These are phyloP conservation scores for Cotesia chilonis DNA, from an alignment of 1,140 invertebrate species.

Conservation along the genomic window DNA sequence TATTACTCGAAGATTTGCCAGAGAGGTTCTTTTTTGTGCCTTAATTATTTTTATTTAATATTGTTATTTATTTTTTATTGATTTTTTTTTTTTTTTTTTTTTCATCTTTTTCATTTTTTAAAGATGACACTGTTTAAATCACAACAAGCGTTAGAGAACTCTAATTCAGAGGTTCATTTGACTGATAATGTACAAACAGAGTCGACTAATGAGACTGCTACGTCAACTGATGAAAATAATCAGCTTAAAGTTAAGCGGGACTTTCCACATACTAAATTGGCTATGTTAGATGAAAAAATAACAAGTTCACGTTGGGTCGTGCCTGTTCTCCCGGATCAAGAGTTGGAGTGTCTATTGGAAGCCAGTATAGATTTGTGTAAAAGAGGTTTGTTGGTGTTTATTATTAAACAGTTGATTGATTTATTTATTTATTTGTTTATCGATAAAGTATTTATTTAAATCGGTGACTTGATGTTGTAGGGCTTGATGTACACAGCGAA, in stretches of 20 bases:
- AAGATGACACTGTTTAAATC: conserved; percentile 46
- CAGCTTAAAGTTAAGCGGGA: conserved; percentile 70
- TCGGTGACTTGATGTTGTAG: conserved; percentile 62
- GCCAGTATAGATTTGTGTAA: conserved; percentile 87
- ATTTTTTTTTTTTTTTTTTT: not conserved
- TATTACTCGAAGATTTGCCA: not conserved
- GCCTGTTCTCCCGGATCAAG: conserved; percentile 94
- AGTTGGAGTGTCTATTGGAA: conserved; percentile 90
- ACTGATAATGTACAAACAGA: conserved; percentile 59
- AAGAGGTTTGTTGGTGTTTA: conserved; percentile 68
- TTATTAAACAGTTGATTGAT: not conserved
- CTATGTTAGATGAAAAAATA: conserved; percentile 93
- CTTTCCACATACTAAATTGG: conserved; percentile 88
- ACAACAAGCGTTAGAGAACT: conserved; percentile 61
- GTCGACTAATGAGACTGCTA: conserved; percentile 51
- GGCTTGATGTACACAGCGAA: conserved; percentile 87
- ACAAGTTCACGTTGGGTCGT: conserved; percentile 95
- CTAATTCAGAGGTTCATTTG: conserved; percentile 62
- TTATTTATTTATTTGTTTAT: too few relatives aligned
- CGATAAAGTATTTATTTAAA: too few relatives aligned
- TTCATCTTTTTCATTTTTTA: conserved; percentile 2
- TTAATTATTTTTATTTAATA: too few relatives aligned
- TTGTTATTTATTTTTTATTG: not conserved
- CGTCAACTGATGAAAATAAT: conserved; percentile 60
- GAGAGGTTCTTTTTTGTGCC: not conserved